Conservation (phyloP, 2,113 vertebrate species). For the Lepisosteus oculatus region DNA sequence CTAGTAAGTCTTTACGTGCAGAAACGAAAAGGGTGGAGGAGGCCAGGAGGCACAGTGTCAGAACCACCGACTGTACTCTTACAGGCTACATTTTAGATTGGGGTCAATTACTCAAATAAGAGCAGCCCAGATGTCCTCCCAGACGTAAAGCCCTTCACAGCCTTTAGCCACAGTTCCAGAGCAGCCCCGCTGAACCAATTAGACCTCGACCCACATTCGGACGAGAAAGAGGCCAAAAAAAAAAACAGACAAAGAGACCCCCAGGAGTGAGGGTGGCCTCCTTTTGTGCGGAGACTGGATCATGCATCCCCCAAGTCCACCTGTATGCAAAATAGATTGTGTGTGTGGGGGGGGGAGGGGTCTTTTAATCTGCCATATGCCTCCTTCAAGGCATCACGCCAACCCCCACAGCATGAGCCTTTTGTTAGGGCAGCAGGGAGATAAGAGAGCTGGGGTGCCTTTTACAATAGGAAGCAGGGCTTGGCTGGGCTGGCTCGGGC, state of each 20-base stretch:
- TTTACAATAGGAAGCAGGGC: slow-evolving; percentile 44
- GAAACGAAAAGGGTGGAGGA: neutral
- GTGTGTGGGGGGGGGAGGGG: neutral
- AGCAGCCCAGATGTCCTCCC: no score
- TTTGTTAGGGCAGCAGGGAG: slow-evolving; percentile 50
- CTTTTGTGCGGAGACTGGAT: neutral
- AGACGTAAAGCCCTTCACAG: no score
- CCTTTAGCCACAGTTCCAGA: no score
- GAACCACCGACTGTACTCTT: neutral
- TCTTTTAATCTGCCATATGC: slow-evolving; percentile 62
- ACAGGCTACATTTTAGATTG: no score
- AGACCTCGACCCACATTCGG: slow-evolving; percentile 3
- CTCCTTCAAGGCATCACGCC: slow-evolving; percentile 45
- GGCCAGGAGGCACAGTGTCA: slow-evolving; percentile 7
- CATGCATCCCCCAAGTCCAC: slow-evolving; percentile 58
- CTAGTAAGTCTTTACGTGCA: no score
- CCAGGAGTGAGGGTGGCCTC: neutral
- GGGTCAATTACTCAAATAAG: no score
- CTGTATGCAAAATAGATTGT: slow-evolving; percentile 81
- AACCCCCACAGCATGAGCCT: slow-evolving; percentile 41
- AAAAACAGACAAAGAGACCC: neutral
- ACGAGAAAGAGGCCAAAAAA: neutral
- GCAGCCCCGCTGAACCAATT: neutral
- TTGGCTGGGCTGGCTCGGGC: slow-evolving; percentile 13
- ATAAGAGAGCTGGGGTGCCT: slow-evolving; percentile 37